Base-by-base conservation (phyloP, 92 coral and sea anemone species). In the Pocillopora grandis region DNA sequence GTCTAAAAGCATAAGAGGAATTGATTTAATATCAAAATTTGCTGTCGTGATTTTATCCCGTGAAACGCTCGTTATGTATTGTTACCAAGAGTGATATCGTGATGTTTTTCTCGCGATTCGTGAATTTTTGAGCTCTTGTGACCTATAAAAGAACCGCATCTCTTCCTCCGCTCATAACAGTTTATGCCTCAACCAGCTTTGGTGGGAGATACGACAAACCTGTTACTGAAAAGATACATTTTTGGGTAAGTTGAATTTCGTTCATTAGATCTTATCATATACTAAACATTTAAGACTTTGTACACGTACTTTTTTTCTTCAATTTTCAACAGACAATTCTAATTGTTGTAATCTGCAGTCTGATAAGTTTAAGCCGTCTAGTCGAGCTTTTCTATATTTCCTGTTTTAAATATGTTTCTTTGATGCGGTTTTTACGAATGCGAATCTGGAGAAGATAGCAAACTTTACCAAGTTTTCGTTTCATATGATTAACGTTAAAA, bases 41-140 rank as follows among this genome's bases (percentile, higher is more conserved):
- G 5, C 63, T 66, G 23, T 52, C 74, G 73, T 52, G 72, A 66
- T 64, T n/a, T 48, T 55, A 60, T 66, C 21, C 65, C 74, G 55
- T 79, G 55, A 36, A 17, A 18, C 13, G 49, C 49, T 55, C 83
- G 73, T 78, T 73, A 78, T 60, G 23, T 48, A 78, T 78, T 78
- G 82, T 79, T 79, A 73, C 74, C 48, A 79, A 79, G 62, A 20
- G 37, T 35, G 66, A 15, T 76, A 59, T 76, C 68, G 80, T 76
- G 80, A 3, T 60, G n/a, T 76, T 60, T 59, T 58, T 56, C 15
- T 36, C 55, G 80, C 31, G 67, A 31, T 76, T 76, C 68, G 80
- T 35, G n/a, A n/a, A n/a, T 58, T 35, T 76, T 35, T 76, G 64
- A 36, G 31, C 21, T 17, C 10, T 11, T 49, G 19, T 14, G 63